Conservation (phyloP, 1,140 invertebrate genomes). For the Tenebrio molitor region DNA sequence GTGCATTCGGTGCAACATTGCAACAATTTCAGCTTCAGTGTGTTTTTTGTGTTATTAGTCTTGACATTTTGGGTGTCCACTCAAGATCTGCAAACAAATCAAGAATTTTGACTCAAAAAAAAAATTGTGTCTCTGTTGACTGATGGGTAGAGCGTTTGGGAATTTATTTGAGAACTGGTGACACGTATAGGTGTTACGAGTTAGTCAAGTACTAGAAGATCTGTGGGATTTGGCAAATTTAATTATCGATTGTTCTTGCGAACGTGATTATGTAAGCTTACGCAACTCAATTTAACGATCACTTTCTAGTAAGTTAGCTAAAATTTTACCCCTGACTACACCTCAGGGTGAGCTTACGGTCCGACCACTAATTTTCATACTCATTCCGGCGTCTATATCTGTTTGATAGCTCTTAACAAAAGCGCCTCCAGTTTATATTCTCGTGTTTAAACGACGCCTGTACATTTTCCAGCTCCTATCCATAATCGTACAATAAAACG, state of each 20-base stretch:
- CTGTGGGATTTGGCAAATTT: constrained; percentile 1
- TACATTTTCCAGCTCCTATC: not conserved
- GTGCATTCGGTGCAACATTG: no score
- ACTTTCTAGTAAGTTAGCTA: constrained; percentile 3
- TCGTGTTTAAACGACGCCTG: not conserved
- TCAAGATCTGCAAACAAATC: no score
- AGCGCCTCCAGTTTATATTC: not conserved
- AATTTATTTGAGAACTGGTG: no score
- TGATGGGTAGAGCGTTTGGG: no score
- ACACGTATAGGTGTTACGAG: no score
- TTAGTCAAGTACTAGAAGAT: no score
- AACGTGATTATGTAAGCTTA: constrained; percentile 13
- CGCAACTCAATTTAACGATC: constrained; percentile 11
- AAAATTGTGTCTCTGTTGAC: no score
- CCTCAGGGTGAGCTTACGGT: not conserved
- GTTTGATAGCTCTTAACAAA: not conserved
- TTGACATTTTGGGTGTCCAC: no score
- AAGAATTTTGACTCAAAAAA: no score
- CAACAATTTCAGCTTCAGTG: no score
- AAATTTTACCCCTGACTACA: constrained; percentile 5
- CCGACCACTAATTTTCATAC: not conserved
- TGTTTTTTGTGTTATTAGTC: no score
- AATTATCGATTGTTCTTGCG: constrained; percentile 4
- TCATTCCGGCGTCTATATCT: not conserved
- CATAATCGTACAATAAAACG: no score